Conservation (phyloP, 2,113 vertebrate genomes). For the Bos javanicus region DNA sequence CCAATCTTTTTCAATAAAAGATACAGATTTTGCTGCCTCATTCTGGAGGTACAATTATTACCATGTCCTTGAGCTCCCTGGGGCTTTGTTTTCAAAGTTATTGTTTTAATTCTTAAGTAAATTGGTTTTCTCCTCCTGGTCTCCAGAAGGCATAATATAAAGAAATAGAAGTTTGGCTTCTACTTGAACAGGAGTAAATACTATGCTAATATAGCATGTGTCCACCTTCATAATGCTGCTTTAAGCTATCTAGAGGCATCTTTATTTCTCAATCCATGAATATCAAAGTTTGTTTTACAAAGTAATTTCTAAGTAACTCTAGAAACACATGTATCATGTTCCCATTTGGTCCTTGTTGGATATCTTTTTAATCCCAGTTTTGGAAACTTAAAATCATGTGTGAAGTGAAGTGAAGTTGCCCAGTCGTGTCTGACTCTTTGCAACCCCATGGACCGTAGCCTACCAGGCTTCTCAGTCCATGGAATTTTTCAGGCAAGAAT, state of each 20-base stretch:
- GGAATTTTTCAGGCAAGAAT: too few relatives aligned
- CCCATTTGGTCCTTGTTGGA: neutral
- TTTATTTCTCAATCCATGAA: neutral
- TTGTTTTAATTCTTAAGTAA: neutral
- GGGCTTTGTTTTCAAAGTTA: neutral
- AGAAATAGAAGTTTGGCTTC: neutral
- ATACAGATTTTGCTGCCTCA: neutral
- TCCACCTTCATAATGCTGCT: neutral
- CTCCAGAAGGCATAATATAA: neutral
- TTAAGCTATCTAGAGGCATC: neutral
- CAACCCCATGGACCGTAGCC: too few relatives aligned
- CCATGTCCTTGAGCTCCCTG: neutral
- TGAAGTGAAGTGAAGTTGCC: neutral
- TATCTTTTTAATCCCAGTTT: neutral
- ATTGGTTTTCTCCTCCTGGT: neutral
- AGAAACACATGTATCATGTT: neutral
- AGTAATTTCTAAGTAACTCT: neutral
- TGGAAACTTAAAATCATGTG: neutral
- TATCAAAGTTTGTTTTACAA: neutral
- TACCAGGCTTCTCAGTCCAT: too few relatives aligned
- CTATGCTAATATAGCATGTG: neutral
- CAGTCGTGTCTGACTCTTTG: too few relatives aligned
- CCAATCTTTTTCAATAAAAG: constrained; percentile 48
- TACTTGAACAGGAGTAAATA: neutral
- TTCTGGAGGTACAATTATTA: neutral